These are phyloP conservation scores for Criorhina ranunculi DNA, from an alignment of 2,888 invertebrate genomes.

Conservation along the genomic window DNA sequence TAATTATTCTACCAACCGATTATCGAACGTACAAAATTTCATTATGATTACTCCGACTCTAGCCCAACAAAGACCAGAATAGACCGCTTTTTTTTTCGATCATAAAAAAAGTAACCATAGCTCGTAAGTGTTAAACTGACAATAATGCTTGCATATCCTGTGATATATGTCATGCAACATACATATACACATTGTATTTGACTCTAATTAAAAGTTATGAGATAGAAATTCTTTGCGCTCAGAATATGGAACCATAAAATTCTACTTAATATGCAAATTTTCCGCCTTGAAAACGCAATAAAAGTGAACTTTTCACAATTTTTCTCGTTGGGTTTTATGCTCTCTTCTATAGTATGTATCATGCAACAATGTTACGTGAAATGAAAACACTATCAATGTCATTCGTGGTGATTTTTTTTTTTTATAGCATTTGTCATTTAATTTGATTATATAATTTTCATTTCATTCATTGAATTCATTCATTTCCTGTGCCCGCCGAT, in stretches of 20 bases:
- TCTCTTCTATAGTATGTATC: slow-evolving; percentile 19
- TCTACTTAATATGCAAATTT: slow-evolving; percentile 64
- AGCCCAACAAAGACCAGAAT: slow-evolving; percentile 36
- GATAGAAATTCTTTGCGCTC: slow-evolving; percentile 21
- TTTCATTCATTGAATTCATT: slow-evolving; percentile 75
- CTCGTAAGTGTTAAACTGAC: slow-evolving; percentile 4
- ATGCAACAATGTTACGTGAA: slow-evolving; percentile 66
- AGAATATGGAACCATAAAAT: slow-evolving; percentile 57
- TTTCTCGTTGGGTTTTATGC: slow-evolving; percentile 45
- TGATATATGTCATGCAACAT: slow-evolving; percentile 24
- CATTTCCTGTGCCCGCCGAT: slow-evolving; percentile 56
- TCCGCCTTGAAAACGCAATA: slow-evolving; percentile 60
- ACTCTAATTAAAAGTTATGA: slow-evolving; percentile 31
- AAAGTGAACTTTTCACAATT: slow-evolving; percentile 49
- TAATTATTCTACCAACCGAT: slow-evolving; percentile 48
- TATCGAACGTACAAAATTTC: slow-evolving; percentile 36
- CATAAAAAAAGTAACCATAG: slow-evolving; percentile 27
- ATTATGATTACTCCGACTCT: slow-evolving; percentile 22
- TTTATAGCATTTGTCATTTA: slow-evolving; percentile 52
- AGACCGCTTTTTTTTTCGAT: slow-evolving; percentile 1
- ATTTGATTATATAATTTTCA: slow-evolving; percentile 57
- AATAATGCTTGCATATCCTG: neutral
- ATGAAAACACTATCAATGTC: slow-evolving; percentile 57
- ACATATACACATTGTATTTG: slow-evolving; percentile 26
- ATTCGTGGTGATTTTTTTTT: slow-evolving; percentile 29